Base-by-base conservation (phyloP, 2,888 invertebrate genomes). In the Ectemnius continuus region DNA sequence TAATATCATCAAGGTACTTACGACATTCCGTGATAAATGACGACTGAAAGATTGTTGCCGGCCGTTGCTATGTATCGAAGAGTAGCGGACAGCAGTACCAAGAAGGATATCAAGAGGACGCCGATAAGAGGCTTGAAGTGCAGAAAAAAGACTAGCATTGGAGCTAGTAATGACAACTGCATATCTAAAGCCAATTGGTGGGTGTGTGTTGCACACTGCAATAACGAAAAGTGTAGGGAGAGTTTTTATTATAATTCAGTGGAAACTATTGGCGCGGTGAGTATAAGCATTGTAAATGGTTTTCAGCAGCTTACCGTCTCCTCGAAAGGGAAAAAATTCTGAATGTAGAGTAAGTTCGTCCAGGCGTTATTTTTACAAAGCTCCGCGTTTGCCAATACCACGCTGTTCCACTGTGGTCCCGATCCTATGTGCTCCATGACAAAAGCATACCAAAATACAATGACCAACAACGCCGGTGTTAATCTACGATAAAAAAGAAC, bases 161-260 rank as follows among this genome's bases (percentile, higher is more conserved):
- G 94, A 16, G 94, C 94, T 3, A 95, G 81, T 62, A 95, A 89
- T 11, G 94, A 94, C 11, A 96, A 91, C 88, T 96, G 96, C 92
- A 95, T 93, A 86, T 96, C 95, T 81, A 96, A 86, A 0, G 95
- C 95, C 76, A 95, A 87, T 84, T 95, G 95, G 86, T 96, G 94
- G 0, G 95, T 95, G 90, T 95, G 95, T 0, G 95, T 94, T 23
- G 95, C 95, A 85, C 96, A 96, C 96, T 96, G 90, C 13, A 91
- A 91, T 36, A 36, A 11, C 72, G 63, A 45, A 75, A 36, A 23
- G 47, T 36, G 59, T 59, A 13, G 13, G 20, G 5, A 20, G 45
- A 47, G 5, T 18, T 36, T 16, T 46, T 11, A n/a, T 1, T 58
- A 5, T 57, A 59, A 58, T 13, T 18, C n/a, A 23, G n/a, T 8